Evolutionary conservation across 2,888 invertebrate genomes (phyloP).

Genomic region (Spisula subtruncata): DNA sequence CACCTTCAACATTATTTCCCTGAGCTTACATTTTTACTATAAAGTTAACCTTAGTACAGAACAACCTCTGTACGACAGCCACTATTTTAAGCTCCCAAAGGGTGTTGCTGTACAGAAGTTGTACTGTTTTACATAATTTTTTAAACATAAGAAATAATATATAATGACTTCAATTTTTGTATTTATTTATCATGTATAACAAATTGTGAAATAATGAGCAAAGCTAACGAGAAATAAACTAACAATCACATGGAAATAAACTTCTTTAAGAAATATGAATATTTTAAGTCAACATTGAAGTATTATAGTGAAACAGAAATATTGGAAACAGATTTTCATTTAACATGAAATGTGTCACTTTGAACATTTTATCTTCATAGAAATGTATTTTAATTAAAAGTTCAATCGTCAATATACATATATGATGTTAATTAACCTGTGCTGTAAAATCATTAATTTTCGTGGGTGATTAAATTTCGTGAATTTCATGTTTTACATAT

Average conservation of each 20-base stretch:
- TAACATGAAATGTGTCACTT: background rate
- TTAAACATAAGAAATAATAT: too few species aligned
- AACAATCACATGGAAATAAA: slow-evolving; percentile 19
- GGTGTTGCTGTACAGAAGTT: too few species aligned
- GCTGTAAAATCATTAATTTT: too few species aligned
- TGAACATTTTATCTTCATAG: background rate
- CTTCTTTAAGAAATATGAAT: background rate
- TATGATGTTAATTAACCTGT: background rate
- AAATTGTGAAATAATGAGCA: slow-evolving; percentile 27
- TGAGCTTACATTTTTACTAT: too few species aligned
- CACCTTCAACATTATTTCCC: too few species aligned
- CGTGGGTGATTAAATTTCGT: too few species aligned
- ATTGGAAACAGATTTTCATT: background rate
- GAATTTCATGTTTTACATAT: too few species aligned
- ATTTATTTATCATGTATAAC: slow-evolving; percentile 25
- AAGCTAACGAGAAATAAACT: slow-evolving; percentile 28
- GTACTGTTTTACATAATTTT: too few species aligned
- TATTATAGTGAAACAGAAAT: background rate
- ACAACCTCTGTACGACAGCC: too few species aligned
- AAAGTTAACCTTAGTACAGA: too few species aligned
- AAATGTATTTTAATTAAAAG: background rate
- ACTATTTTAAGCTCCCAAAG: too few species aligned
- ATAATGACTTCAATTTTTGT: background rate
- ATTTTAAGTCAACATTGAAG: background rate
- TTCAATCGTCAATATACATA: background rate